Conservation (phyloP, 2,113 vertebrate genomes). For the Anarhynchus alexandrinus region DNA sequence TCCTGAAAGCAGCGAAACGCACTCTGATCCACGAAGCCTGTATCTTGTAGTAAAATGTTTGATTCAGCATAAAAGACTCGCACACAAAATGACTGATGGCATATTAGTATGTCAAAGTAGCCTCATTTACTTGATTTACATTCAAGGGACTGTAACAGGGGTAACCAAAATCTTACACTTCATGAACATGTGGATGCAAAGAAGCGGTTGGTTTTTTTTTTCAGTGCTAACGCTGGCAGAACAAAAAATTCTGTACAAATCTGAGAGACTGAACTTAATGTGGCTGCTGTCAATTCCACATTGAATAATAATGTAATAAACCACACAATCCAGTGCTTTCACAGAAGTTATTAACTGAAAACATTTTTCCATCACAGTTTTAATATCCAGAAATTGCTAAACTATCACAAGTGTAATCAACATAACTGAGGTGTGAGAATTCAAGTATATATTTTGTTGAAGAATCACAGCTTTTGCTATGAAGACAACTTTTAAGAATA, state of each 20-base stretch:
- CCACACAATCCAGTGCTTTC: neutral
- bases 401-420: neutral
- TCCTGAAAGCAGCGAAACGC: neutral
- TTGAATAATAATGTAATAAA: neutral
- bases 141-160: neutral
- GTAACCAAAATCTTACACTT: neutral
- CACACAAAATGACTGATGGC: neutral
- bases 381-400: neutral
- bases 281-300: neutral
- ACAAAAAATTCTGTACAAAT: neutral
- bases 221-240: neutral
- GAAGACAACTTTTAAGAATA: neutral
- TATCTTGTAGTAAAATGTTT: neutral
- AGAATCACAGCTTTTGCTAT: slow-evolving; percentile 16
- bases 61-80: neutral
- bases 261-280: neutral
- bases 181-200: neutral
- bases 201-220: neutral
- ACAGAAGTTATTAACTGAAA: slow-evolving; percentile 47
- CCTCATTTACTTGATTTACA: neutral
- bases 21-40: neutral
- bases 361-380: neutral
- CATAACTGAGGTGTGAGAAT: neutral
- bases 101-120: neutral
- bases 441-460: slow-evolving; percentile 25